Conservation (phyloP, 2,113 vertebrate species). For the Glareola pratincola region DNA sequence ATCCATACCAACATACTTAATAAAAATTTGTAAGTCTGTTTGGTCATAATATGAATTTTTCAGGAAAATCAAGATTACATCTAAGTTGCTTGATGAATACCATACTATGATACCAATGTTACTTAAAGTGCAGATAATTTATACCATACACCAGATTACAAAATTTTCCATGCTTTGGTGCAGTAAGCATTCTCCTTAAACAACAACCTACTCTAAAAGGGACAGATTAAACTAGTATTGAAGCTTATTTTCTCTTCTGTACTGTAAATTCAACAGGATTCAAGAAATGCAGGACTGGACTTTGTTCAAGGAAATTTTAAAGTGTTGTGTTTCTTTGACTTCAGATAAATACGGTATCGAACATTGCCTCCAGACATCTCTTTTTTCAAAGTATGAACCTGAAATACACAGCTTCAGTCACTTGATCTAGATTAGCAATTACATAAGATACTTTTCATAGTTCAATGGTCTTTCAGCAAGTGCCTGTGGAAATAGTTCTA, state of each 20-base stretch:
- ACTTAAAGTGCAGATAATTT: background rate
- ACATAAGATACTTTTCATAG: background rate
- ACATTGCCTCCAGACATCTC: background rate
- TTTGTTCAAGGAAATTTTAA: background rate
- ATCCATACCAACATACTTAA: background rate
- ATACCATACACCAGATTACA: background rate
- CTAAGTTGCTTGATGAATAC: background rate
- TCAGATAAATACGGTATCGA: background rate
- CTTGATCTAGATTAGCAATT: background rate
- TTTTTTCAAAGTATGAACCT: background rate
- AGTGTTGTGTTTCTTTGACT: background rate
- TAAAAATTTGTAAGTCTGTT: background rate
- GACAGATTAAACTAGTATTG: background rate
- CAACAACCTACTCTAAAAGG: background rate
- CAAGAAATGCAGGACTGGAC: background rate
- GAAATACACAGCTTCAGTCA: background rate
- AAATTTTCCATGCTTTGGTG: background rate
- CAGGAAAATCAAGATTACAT: background rate
- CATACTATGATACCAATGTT: background rate
- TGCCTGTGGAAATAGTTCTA: background rate
- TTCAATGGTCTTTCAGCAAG: background rate
- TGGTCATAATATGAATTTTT: background rate
- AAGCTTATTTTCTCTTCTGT: background rate
- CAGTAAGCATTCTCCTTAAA: background rate
- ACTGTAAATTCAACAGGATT: background rate